These are phyloP conservation scores for Corvus cornix DNA, from an alignment of 2,113 vertebrate species.

Conservation along the genomic window DNA sequence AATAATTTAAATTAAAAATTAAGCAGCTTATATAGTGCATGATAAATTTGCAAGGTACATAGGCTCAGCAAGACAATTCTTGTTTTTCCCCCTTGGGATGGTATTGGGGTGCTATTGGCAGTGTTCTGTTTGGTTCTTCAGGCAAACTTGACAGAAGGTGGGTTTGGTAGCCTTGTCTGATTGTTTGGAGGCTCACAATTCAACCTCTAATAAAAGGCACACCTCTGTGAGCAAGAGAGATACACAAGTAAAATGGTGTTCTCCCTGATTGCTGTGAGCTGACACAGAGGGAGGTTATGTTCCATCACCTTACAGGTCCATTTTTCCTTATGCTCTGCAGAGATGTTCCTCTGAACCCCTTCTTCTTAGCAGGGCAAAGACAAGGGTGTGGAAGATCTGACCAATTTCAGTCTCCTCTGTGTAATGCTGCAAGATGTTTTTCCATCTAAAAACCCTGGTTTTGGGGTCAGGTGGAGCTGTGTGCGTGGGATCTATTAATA, in stretches of 20 bases:
- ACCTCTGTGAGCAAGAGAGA: neutral
- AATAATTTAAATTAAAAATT: neutral
- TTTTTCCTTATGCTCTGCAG: neutral
- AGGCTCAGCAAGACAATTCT: neutral
- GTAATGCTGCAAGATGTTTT: neutral
- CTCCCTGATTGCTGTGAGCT: fast-evolving
- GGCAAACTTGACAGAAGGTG: neutral
- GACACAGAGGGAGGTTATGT: neutral
- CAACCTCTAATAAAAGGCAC: neutral
- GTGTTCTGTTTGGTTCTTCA: neutral
- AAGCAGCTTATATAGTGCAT: neutral
- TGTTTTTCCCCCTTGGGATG: neutral
- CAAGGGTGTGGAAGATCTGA: neutral
- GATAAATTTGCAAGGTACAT: fast-evolving
- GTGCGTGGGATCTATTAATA: neutral
- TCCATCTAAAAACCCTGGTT: neutral
- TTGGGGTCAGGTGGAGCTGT: neutral
- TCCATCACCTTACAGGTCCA: neutral
- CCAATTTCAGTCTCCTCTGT: neutral
- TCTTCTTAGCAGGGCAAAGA: neutral
- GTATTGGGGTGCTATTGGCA: fast-evolving
- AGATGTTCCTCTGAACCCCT: neutral
- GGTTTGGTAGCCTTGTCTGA: neutral
- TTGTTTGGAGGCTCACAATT: neutral
- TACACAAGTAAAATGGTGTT: neutral